Base-by-base conservation (phyloP, 2,888 invertebrate species). In the Geotrupes spiniger region DNA sequence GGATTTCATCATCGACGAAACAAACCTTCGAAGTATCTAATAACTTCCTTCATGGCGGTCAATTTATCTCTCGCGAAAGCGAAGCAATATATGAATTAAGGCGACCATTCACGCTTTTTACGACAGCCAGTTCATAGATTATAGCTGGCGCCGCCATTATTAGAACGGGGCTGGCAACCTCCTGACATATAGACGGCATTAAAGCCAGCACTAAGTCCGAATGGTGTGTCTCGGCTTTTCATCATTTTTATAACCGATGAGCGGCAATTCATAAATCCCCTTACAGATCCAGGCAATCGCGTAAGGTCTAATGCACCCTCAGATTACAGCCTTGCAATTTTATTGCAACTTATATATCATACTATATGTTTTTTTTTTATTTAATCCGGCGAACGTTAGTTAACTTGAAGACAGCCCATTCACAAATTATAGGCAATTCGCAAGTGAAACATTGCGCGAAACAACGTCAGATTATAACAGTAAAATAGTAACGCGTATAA, bases 61-160 rank as follows among this genome's bases (percentile, higher is more conserved):
- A 28, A 45, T 45, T 38, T 45, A 37, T 45, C 44, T 37, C 37
- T 37, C 37, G 27, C 21, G 44, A 29, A 45, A 45, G 38, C 36
- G 44, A 45, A 45, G 44, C 44, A 38, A 45, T 45, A 45, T 45
- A 45, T 45, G 44, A 45, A 45, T 45, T 45, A 45, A 45, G 44
- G 38, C 37, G 44, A 38, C 37, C 29, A 45, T 45, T 45, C 44
- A 38, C 28, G 27, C 37, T 36, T 43, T 45, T 45, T 45, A 45
- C 44, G 44, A 29, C 36, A 17, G 44, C 37, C 44, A 38, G 44
- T 26, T 44, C 44, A 17, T 44, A 44, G 44, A 44, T 44, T 44
- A 44, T 47, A 42, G 43, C 43, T 47, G 51, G 51, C 51, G 51
- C 51, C 46, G 46, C 42, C 43, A 42, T 51, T 51, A 51, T 51